Base-by-base conservation (phyloP, 2,113 vertebrate species). In the Paramormyrops kingsleyae region DNA sequence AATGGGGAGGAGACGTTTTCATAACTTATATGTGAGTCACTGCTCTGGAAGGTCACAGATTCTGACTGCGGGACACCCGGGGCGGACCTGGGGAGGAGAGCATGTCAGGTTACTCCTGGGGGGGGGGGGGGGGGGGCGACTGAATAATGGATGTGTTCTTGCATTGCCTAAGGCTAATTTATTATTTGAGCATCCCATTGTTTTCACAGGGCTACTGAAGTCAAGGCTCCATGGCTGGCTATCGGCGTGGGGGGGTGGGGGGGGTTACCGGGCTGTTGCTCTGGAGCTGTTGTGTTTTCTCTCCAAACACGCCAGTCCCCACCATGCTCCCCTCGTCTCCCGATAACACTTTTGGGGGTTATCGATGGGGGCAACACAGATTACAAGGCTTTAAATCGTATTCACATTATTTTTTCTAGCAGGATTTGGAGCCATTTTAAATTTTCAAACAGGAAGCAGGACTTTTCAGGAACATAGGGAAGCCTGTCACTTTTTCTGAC, bases 201-300 rank as follows among this genome's bases (percentile, higher is more conserved):
- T 56, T 87, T 53, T 87, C 85, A 52, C n/a, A 39, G 27, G 85
- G 50, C 85, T 87, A 87, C 85, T 87, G 47, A 56, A 87, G 85
- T 47, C 17, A 85, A 85, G 47, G 49, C n/a, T 56, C 50, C 3
- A 7, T 17, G 50, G 85, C 31, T 56, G 56, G 49, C 5, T 86
- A 6, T 13, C 2, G 10, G 46, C 1, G 44, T 0, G 49, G 46
- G 77, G 84, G 24, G 50, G 50, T 49, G 27, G 13, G 35, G 70
- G 1, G 2, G 70, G 31, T 27, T 10, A 17, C 27, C 13, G 4
- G 17, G 31, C 12, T 86, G 44, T 12, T 47, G 12, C 47, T 24
- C 84, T 35, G 44, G 13, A 86, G 46, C 83, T 52, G 27, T 53
- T 35, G 13, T 87, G 85, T 87, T 87, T 87, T 87, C 85, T 52